phyloP scores from a whole-genome alignment of 2,113 vertebrate species.

The Entosphenus tridentatus region DNA sequence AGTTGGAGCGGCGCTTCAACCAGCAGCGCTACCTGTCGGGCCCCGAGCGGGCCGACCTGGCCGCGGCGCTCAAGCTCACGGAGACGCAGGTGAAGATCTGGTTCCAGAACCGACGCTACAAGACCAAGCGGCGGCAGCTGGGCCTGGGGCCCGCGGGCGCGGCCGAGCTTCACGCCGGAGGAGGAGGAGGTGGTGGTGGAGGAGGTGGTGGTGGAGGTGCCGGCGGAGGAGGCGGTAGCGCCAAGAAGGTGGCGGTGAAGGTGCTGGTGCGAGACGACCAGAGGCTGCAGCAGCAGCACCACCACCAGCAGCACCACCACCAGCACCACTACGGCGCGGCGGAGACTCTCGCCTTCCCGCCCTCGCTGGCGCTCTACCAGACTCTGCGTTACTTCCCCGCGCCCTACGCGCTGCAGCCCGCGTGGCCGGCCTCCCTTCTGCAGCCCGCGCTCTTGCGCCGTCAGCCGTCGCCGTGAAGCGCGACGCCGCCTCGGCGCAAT shows the following conservation, averaged over 20 bases:
- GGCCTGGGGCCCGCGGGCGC: slow-evolving; percentile 13
- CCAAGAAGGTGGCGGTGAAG: slow-evolving; percentile 37
- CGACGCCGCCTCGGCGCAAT: too few relatives aligned
- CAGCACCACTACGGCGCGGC: slow-evolving; percentile 5
- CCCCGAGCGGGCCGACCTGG: slow-evolving; percentile 79
- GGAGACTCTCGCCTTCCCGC: slow-evolving; percentile 14
- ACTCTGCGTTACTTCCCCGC: slow-evolving; percentile 22
- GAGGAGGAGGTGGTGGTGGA: slow-evolving; percentile 68
- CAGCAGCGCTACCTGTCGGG: slow-evolving; percentile 94
- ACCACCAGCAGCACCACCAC: too few relatives aligned
- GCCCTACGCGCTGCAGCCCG: not conserved
- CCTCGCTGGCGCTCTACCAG: slow-evolving; percentile 20
- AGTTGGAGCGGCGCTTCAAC: slow-evolving; percentile 91
- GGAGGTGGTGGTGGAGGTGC: slow-evolving; percentile 46
- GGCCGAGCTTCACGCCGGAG: slow-evolving; percentile 59
- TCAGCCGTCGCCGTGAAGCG: too few relatives aligned
- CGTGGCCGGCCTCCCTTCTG: not conserved
- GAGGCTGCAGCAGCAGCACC: slow-evolving; percentile 41
- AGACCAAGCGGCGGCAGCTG: slow-evolving; percentile 92
- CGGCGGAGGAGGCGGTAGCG: slow-evolving; percentile 26
- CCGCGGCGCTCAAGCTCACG: slow-evolving; percentile 82
- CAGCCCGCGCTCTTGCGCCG: too few relatives aligned
- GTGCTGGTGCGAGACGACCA: slow-evolving; percentile 91
- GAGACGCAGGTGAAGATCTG: slow-evolving; percentile 98
- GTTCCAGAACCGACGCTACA: slow-evolving; percentile 99